Evolutionary conservation across 2,888 invertebrate genomes (phyloP).

Genomic region (Lamellibrachia columna): DNA sequence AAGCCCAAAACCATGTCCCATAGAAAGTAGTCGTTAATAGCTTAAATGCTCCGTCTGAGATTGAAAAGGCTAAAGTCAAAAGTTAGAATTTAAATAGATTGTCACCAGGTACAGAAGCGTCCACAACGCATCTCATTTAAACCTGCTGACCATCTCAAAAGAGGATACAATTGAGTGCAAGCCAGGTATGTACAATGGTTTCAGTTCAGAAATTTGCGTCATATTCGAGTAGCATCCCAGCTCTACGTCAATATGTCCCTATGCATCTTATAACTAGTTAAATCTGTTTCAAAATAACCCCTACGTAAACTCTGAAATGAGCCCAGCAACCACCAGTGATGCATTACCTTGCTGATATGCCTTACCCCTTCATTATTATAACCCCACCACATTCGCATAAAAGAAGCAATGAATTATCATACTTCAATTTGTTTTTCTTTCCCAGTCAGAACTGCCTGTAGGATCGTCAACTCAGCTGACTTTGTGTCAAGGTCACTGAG

Average conservation of each 20-base stretch:
- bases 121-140: too few species aligned
- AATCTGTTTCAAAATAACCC: not conserved
- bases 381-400: not conserved
- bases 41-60: too few species aligned
- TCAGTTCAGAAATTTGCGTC: too few species aligned
- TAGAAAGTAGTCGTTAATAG: too few species aligned
- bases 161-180: too few species aligned
- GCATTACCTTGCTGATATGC: not conserved
- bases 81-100: too few species aligned
- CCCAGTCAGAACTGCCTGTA: slow-evolving; percentile 32
- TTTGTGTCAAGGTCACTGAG: slow-evolving; percentile 34
- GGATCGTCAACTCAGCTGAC: slow-evolving; percentile 29
- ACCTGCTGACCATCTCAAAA: too few species aligned
- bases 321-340: not conserved
- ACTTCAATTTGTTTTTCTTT: slow-evolving; percentile 27
- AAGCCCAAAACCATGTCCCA: too few species aligned
- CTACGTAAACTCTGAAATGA: not conserved
- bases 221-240: too few species aligned
- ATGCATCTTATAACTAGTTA: not conserved
- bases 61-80: too few species aligned
- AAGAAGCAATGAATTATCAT: slow-evolving; percentile 14
- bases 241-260: not conserved
- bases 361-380: not conserved
- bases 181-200: too few species aligned
- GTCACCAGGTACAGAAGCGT: too few species aligned